Conservation (phyloP, 2,888 invertebrate genomes). For the Adela reaumurella region DNA sequence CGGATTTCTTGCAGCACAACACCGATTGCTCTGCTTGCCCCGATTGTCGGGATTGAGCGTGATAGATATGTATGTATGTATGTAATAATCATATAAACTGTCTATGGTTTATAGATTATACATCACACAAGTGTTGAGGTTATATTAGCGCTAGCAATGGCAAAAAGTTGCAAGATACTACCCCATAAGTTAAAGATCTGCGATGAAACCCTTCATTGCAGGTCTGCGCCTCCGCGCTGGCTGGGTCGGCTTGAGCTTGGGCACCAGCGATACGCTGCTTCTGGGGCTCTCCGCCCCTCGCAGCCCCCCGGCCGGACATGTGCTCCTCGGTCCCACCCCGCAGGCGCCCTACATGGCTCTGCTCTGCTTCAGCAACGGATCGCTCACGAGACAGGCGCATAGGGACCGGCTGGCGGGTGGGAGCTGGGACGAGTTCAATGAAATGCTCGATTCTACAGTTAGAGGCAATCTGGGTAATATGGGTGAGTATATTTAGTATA, state of each 20-base stretch:
- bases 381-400: slow-evolving; percentile 83
- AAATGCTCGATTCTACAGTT: slow-evolving; percentile 76
- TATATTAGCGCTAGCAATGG: no score
- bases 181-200: no score
- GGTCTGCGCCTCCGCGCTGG: slow-evolving; percentile 76
- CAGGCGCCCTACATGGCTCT: slow-evolving; percentile 80
- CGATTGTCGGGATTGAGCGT: no score
- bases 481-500: no score
- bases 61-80: no score
- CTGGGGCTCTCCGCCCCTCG: slow-evolving; percentile 68
- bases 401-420: slow-evolving; percentile 68
- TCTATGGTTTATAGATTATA: no score
- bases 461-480: slow-evolving; percentile 92
- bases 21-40: no score
- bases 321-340: slow-evolving; percentile 83
- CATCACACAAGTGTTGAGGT: no score
- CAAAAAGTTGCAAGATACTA: no score
- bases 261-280: slow-evolving; percentile 93
- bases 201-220: no score
- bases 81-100: no score
- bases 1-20: no score
- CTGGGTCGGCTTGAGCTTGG: slow-evolving; percentile 84
- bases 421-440: slow-evolving; percentile 83
- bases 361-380: slow-evolving; percentile 92
- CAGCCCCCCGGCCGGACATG: slow-evolving; percentile 73